A percentile compares a stretch with the other conserved stretches of the same genome.
Evolutionary conservation across 2,797 vertebrate genomes (phyloP).

Genomic region (Amblyopsis hoosieri): DNA sequence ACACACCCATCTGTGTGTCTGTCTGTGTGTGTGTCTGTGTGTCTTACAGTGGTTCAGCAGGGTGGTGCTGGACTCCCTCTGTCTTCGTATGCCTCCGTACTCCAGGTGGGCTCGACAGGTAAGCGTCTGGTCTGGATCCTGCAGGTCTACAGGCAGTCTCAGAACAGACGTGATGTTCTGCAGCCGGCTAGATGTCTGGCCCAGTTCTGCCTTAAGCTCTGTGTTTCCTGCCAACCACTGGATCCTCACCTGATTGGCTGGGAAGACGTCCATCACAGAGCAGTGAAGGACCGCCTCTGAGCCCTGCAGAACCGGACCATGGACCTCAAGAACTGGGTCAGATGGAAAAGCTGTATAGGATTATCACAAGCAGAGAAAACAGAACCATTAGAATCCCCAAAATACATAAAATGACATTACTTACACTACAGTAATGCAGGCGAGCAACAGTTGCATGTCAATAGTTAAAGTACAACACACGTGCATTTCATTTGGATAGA

Average conservation of each 20-base stretch:
- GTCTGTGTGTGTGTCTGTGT: no score
- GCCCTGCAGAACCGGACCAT: constrained; percentile 59
- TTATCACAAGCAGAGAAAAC: not conserved
- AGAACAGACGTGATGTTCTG: constrained; percentile 65
- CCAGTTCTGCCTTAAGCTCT: not conserved
- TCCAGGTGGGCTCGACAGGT: constrained; percentile 73
- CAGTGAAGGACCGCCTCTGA: constrained; percentile 70
- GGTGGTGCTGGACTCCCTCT: constrained; percentile 49
- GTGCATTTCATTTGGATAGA: no score
- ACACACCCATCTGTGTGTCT: no score
- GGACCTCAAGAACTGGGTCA: constrained; percentile 76
- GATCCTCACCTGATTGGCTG: constrained; percentile 71
- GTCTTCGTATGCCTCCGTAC: constrained; percentile 29
- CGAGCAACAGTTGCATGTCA: no score
- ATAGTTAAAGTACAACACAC: no score
- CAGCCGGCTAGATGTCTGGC: constrained; percentile 50
- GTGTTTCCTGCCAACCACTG: constrained; percentile 63
- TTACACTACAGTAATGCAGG: no score
- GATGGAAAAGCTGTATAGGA: constrained; percentile 82
- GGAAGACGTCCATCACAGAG: constrained; percentile 74
- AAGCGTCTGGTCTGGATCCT: constrained; percentile 69
- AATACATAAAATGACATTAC: no score
- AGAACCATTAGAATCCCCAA: no score
- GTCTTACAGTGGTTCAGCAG: constrained; percentile 83
- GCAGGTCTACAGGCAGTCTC: constrained; percentile 41